Evolutionary conservation across 2,113 vertebrate species (phyloP).

Genomic region (Gracilinanus agilis): DNA sequence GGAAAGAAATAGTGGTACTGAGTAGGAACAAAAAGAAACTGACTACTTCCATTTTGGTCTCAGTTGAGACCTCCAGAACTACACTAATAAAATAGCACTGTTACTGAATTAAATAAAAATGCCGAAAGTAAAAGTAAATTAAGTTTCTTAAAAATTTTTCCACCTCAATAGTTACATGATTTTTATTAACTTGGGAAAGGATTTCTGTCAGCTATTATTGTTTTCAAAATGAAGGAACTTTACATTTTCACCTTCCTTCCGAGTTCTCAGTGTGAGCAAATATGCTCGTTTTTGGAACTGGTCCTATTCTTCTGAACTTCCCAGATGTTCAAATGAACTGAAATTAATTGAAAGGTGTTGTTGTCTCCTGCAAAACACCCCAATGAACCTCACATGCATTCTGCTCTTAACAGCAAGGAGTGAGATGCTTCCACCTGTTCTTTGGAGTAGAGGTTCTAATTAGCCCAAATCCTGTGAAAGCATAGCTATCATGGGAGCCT

Average conservation of each 20-base stretch:
- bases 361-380: neutral
- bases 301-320: neutral
- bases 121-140: constrained; percentile 5
- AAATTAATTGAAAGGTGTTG: neutral
- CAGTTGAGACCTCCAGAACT: neutral
- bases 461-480: neutral
- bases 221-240: constrained; percentile 9
- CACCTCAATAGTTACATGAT: neutral
- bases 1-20: neutral
- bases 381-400: neutral
- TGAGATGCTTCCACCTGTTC: neutral
- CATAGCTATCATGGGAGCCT: neutral
- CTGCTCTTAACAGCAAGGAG: neutral
- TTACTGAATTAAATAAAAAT: constrained; percentile 4
- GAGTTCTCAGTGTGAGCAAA: neutral
- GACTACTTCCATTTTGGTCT: neutral
- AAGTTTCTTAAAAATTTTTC: neutral
- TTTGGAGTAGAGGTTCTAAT: neutral
- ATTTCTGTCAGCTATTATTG: constrained; percentile 1
- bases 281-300: neutral
- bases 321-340: neutral
- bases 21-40: neutral
- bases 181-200: constrained; percentile 8
- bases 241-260: neutral
- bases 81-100: neutral